Conservation (phyloP, 2,888 invertebrate genomes). For the Yponomeuta cagnagella region DNA sequence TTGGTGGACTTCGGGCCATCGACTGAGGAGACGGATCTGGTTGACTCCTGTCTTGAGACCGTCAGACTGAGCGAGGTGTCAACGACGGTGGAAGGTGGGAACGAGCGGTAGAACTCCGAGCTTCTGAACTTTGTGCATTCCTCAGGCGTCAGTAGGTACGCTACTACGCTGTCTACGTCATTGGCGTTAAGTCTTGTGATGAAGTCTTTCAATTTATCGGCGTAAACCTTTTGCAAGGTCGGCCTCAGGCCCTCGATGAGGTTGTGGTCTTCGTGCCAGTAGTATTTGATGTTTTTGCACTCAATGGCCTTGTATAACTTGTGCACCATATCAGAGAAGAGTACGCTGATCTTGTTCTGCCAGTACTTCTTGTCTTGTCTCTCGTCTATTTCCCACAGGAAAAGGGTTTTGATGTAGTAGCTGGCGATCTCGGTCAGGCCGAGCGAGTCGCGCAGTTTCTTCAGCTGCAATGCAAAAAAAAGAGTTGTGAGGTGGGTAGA, state of each 20-base stretch:
- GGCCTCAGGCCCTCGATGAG: conserved; percentile 48
- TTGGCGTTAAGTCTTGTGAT: conserved; percentile 48
- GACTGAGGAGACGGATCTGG: conserved; percentile 15
- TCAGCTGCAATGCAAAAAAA: conserved; percentile 33
- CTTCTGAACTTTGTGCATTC: conserved; percentile 44
- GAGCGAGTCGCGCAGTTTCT: conserved; percentile 68
- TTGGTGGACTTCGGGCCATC: conserved; percentile 25
- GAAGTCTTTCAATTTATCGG: conserved; percentile 48
- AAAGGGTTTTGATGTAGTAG: conserved; percentile 76
- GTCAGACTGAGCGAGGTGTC: not conserved
- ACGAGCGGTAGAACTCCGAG: conserved; percentile 41
- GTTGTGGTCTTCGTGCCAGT: conserved; percentile 54
- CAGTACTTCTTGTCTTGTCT: conserved; percentile 47
- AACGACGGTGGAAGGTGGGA: conserved; percentile 23
- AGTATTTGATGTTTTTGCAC: conserved; percentile 48
- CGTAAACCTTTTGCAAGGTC: conserved; percentile 40
- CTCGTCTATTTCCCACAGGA: conserved; percentile 56
- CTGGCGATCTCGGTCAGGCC: conserved; percentile 63
- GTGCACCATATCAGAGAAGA: conserved; percentile 50
- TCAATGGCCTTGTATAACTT: conserved; percentile 42
- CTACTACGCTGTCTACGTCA: conserved; percentile 41
- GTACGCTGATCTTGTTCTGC: conserved; percentile 44
- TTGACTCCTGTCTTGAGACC: conserved; percentile 14
- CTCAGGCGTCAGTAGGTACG: conserved; percentile 37
- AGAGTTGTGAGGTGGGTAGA: not conserved